Evolutionary conservation across 1,140 invertebrate species (phyloP), one percentile per base, ranked within the genome.

Genomic region (Lasioglossum albipes): DNA sequence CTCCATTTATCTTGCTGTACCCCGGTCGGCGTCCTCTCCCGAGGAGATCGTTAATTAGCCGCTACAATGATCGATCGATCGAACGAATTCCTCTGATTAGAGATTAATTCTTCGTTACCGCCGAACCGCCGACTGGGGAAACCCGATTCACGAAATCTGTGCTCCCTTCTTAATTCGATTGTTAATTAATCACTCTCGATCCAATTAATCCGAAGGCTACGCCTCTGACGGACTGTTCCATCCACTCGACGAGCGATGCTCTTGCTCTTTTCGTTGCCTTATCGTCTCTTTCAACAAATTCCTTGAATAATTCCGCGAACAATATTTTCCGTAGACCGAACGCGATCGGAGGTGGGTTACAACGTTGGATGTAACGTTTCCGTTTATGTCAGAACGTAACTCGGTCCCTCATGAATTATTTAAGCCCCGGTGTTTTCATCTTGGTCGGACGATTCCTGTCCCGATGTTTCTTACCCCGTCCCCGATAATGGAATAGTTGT

Each of bases 401-500:
- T 49, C 18, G 13, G 20, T 7, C 2, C 2, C 27, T 79, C 52
- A 66, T 79, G 70, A 67, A 79, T 79, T 74, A 79, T 79, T 79
- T 54, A 80, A 27, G 3, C 20, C 20, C n/a, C 27, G 16, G 42
- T 3, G 18, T 52, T 75, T 75, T 80, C 78, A 67, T 80, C n/a
- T 45, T 42, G 22, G 45, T n/a, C 18, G 42, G 13, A 18, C 65
- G 73, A 67, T 75, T 75, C 78, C 45, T 62, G 72, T 54, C 13
- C 36, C 41, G 52, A 64, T 62, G 72, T 80, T 69, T 31, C 73
- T 62, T n/a, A 62, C 36, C 31, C 54, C 71, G 27, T n/a, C 22
- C 72, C 77, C 59, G 71, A 75, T 83, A 74, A 83, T 84, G 64
- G 67, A 77, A 85, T 71, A 77, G 49, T 49, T 73, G 65, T 68